Evolutionary conservation across 2,888 invertebrate genomes (phyloP).

Genomic region (Bhutanitis thaidina): DNA sequence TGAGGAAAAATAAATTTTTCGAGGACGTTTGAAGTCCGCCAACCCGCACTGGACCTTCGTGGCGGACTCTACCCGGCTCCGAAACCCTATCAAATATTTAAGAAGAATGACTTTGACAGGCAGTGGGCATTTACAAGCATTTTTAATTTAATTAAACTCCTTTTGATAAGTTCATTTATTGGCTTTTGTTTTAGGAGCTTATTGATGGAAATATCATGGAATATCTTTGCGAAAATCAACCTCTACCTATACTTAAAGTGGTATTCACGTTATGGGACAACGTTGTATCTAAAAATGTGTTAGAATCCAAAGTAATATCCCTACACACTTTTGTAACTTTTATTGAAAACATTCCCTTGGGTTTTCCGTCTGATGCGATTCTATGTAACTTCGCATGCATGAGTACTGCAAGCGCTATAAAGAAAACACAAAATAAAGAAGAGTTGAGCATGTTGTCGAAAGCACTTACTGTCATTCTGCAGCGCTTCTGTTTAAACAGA

Average conservation of each 20-base stretch:
- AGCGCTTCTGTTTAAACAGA: slow-evolving; percentile 59
- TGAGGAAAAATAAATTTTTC: too few relatives aligned
- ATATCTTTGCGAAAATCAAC: slow-evolving; percentile 65
- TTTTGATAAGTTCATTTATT: background rate
- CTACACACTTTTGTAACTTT: slow-evolving; percentile 80
- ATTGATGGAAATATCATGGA: slow-evolving; percentile 52
- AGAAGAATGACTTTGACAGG: too few relatives aligned
- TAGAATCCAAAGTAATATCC: slow-evolving; percentile 73
- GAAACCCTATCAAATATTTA: too few relatives aligned
- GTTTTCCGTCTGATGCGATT: slow-evolving; percentile 68
- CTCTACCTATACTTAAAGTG: slow-evolving; percentile 74
- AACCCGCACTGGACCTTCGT: too few relatives aligned
- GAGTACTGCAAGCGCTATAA: slow-evolving; percentile 74
- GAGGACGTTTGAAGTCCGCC: too few relatives aligned
- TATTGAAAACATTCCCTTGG: slow-evolving; percentile 58
- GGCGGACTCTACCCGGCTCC: too few relatives aligned
- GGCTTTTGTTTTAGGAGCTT: slow-evolving; percentile 44
- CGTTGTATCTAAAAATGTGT: slow-evolving; percentile 61
- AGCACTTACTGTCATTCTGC: slow-evolving; percentile 65
- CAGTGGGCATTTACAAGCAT: too few relatives aligned
- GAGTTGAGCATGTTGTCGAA: slow-evolving; percentile 48
- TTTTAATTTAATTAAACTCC: too few relatives aligned
- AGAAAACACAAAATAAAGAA: slow-evolving; percentile 43
- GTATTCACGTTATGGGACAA: slow-evolving; percentile 70
- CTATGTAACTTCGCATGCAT: slow-evolving; percentile 78